Evolutionary conservation across 2,888 invertebrate genomes (phyloP).

Genomic region (Stenotaenia linearis): DNA sequence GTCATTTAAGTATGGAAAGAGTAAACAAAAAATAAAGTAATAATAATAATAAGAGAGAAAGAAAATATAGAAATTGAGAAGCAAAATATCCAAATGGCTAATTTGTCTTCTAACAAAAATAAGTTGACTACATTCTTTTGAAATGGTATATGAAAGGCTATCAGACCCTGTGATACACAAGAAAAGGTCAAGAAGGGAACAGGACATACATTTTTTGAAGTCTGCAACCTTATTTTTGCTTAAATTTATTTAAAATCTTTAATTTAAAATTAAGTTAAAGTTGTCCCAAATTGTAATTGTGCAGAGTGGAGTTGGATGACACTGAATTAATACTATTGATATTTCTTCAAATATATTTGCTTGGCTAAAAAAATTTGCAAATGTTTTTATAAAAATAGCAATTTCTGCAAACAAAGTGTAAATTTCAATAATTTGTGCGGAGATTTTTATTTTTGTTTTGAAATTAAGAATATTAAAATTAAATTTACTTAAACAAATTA

Average conservation of each 20-base stretch:
- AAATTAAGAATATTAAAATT: too few species aligned
- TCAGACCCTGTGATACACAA: slow-evolving; percentile 19
- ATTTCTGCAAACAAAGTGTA: too few species aligned
- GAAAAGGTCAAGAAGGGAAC: slow-evolving; percentile 24
- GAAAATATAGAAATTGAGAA: background rate
- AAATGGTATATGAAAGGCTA: slow-evolving; percentile 26
- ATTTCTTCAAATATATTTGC: too few species aligned
- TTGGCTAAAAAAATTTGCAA: too few species aligned
- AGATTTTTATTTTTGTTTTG: too few species aligned
- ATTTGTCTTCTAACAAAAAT: background rate
- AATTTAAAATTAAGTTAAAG: too few species aligned
- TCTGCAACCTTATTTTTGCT: background rate
- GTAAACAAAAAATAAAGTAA: background rate
- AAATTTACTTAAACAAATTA: too few species aligned
- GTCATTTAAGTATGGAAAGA: slow-evolving; percentile 12
- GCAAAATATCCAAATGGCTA: background rate
- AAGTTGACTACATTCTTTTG: slow-evolving; percentile 4
- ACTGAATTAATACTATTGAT: too few species aligned
- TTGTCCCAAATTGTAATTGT: too few species aligned
- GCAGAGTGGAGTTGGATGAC: too few species aligned
- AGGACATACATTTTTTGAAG: background rate
- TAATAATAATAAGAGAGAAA: slow-evolving; percentile 1
- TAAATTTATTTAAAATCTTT: background rate
- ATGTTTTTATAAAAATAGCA: too few species aligned
- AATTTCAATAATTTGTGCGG: too few species aligned